A percentile compares a stretch with the other conserved stretches of the same genome.
These are phyloP conservation scores for Zootermopsis nevadensis DNA, from an alignment of 2,888 invertebrate genomes.

Conservation along the genomic window DNA sequence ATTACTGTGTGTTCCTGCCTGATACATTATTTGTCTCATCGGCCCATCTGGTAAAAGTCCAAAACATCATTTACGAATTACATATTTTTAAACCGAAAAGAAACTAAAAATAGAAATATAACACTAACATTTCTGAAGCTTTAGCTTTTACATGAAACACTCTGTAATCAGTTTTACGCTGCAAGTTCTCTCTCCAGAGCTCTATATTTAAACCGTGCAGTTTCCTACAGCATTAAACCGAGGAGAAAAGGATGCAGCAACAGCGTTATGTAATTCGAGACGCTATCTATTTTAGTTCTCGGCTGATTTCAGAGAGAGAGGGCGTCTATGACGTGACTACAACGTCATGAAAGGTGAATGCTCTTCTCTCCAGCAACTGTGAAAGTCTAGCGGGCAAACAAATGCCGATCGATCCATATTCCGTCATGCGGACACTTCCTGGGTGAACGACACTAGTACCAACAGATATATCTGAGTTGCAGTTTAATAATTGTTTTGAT, in stretches of 20 bases:
- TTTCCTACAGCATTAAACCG: too few relatives aligned
- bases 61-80: too few relatives aligned
- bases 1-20: too few relatives aligned
- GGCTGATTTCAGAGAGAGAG: conserved; percentile 3
- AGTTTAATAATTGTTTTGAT: background rate
- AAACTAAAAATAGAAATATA: background rate
- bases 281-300: conserved; percentile 30
- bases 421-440: conserved; percentile 24
- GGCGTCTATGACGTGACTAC: conserved; percentile 36
- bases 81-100: background rate
- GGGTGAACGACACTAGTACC: conserved; percentile 31
- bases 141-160: too few relatives aligned
- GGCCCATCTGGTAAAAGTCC: too few relatives aligned
- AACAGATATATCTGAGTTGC: background rate
- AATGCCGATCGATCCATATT: conserved; percentile 36
- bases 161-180: too few relatives aligned
- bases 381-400: conserved; percentile 11
- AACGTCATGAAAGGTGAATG: conserved; percentile 36
- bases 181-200: too few relatives aligned
- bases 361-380: conserved; percentile 26
- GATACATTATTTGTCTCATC: too few relatives aligned
- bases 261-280: conserved; percentile 16
- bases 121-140: background rate
- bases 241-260: too few relatives aligned
- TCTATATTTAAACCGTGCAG: too few relatives aligned